These are phyloP conservation scores for Halichoeres trimaculatus DNA, from an alignment of 2,113 vertebrate genomes.

Conservation along the genomic window DNA sequence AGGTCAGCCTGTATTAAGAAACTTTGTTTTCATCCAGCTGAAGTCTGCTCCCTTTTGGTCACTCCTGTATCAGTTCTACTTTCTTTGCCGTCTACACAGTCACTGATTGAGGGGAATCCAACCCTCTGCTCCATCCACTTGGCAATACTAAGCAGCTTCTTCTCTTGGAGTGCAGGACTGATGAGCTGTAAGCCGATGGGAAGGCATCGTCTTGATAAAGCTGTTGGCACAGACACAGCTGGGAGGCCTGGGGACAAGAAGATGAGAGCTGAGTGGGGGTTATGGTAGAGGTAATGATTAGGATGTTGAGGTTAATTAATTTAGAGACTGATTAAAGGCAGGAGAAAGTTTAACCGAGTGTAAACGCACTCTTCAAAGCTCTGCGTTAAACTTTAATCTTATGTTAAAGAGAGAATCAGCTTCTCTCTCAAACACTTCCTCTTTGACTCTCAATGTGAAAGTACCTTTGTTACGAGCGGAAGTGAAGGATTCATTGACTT, in stretches of 20 bases:
- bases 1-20: background rate
- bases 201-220: constrained; percentile 89
- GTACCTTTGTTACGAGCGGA: background rate
- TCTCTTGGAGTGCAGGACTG: constrained; percentile 88
- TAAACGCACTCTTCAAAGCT: constrained; percentile 1
- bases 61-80: background rate
- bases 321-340: constrained; percentile 2
- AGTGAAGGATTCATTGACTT: background rate
- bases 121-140: constrained; percentile 95
- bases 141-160: constrained; percentile 89
- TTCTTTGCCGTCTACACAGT: constrained; percentile 59
- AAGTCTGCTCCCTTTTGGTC: constrained; percentile 44
- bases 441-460: background rate
- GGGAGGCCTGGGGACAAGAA: constrained; percentile 87
- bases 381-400: background rate
- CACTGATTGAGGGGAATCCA: constrained; percentile 85
- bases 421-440: background rate
- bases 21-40: constrained; percentile 22
- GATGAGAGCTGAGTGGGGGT: background rate
- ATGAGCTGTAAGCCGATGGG: constrained; percentile 95
- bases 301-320: constrained; percentile 5
- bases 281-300: background rate
- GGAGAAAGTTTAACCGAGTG: constrained; percentile 8
- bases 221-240: constrained; percentile 88
- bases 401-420: background rate